These are phyloP conservation scores for Eidolon dupreanum DNA, from an alignment of 2,797 vertebrate genomes.

Conservation along the genomic window DNA sequence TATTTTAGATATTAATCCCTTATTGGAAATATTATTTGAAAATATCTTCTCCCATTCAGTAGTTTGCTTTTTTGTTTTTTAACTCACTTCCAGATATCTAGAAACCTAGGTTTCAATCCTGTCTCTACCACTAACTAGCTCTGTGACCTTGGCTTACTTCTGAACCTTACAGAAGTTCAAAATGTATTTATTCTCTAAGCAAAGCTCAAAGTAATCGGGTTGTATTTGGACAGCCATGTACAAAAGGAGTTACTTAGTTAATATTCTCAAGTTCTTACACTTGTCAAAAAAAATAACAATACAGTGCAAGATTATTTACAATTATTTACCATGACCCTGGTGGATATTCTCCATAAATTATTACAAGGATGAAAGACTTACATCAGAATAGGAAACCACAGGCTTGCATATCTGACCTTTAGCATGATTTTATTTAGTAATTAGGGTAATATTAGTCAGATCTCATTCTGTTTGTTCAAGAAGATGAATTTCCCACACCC, in stretches of 20 bases:
- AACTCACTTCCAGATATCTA: not conserved
- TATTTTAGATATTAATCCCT: not conserved
- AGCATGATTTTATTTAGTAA: not conserved
- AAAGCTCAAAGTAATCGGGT: not conserved
- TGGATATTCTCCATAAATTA: not conserved
- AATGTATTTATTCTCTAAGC: not conserved
- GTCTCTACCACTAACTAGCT: not conserved
- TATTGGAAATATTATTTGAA: not conserved
- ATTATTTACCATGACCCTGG: not conserved
- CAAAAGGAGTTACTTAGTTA: slow-evolving; percentile 3
- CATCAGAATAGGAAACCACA: not conserved
- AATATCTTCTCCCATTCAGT: not conserved
- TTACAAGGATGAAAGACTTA: not conserved
- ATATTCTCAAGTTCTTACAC: not conserved
- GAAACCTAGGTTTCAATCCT: not conserved
- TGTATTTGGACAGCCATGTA: not conserved
- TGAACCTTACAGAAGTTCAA: not conserved
- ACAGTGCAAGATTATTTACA: not conserved
- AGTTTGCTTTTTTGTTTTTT: not conserved
- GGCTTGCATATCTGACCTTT: not conserved
- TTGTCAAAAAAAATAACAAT: slow-evolving; percentile 17
- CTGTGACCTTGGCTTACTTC: not conserved
- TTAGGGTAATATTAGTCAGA: not conserved
- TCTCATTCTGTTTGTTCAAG: not conserved
- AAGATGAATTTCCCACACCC: not conserved